Evolutionary conservation across 2,113 vertebrate species (phyloP).

Genomic region (Indri indri): DNA sequence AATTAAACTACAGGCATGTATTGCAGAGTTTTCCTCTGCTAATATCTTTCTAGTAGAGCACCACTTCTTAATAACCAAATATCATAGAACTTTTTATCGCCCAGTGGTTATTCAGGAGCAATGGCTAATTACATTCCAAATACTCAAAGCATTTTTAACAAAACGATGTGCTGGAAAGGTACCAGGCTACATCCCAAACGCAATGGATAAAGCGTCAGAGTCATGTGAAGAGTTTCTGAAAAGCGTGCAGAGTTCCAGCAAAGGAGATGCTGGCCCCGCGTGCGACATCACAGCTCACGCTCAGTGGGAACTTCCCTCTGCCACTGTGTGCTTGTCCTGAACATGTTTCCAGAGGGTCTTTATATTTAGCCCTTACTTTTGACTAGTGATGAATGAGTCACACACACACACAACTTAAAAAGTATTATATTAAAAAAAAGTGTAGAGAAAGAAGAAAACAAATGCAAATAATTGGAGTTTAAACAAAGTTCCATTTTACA

Average conservation of each 20-base stretch:
- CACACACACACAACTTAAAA: background rate
- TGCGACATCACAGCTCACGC: background rate
- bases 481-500: background rate
- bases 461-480: background rate
- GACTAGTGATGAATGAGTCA: background rate
- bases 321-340: background rate
- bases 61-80: conserved; percentile 6
- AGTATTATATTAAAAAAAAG: background rate
- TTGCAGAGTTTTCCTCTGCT: background rate
- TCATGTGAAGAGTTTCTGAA: background rate
- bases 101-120: background rate
- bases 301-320: background rate
- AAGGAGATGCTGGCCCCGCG: background rate
- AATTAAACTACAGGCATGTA: background rate
- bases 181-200: background rate
- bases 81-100: conserved; percentile 9
- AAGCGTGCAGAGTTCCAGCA: background rate
- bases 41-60: background rate
- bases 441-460: background rate
- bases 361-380: background rate
- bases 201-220: background rate
- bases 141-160: background rate
- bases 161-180: background rate
- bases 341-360: background rate
- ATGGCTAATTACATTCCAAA: background rate